phyloP scores from a whole-genome alignment of 2,888 invertebrate species.

The Oxytorus armatus region DNA sequence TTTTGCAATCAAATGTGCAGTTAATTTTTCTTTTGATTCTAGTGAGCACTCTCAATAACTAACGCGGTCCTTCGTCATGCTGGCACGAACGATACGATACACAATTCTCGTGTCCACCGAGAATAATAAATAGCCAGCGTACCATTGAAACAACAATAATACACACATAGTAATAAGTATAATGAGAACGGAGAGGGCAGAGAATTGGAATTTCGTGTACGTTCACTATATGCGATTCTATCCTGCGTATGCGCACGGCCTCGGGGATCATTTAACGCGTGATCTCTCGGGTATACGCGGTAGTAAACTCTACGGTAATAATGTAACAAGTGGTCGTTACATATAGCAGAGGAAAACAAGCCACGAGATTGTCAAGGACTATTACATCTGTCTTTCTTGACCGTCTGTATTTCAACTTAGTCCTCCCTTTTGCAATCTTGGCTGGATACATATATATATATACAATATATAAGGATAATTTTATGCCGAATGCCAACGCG shows the following conservation, averaged over 20 bases:
- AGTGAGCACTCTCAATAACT: background rate
- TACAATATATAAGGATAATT: background rate
- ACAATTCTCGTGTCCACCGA: slow-evolving; percentile 6
- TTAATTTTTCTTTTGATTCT: background rate
- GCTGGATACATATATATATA: background rate
- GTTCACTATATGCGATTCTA: slow-evolving; percentile 39
- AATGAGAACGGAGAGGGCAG: background rate
- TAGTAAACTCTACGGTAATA: slow-evolving; percentile 30
- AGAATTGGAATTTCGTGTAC: slow-evolving; percentile 45
- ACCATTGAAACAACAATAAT: background rate
- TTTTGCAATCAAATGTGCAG: too few relatives aligned
- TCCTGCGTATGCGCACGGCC: slow-evolving; percentile 17
- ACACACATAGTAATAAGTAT: background rate
- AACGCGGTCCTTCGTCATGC: background rate
- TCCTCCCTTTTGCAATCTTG: slow-evolving; percentile 19
- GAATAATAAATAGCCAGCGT: slow-evolving; percentile 19
- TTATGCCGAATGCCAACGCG: slow-evolving; percentile 42
- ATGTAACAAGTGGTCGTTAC: slow-evolving; percentile 56
- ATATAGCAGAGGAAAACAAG: slow-evolving; percentile 24
- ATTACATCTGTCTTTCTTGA: slow-evolving; percentile 20
- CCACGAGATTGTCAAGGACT: slow-evolving; percentile 59
- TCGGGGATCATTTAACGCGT: slow-evolving; percentile 56
- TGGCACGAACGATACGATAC: background rate
- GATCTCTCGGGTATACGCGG: slow-evolving; percentile 38
- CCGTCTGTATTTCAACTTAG: slow-evolving; percentile 7